A percentile compares a stretch with the other conserved stretches of the same genome.
phyloP scores from a whole-genome alignment of 2,113 vertebrate species.

The Meleagris gallopavo region DNA sequence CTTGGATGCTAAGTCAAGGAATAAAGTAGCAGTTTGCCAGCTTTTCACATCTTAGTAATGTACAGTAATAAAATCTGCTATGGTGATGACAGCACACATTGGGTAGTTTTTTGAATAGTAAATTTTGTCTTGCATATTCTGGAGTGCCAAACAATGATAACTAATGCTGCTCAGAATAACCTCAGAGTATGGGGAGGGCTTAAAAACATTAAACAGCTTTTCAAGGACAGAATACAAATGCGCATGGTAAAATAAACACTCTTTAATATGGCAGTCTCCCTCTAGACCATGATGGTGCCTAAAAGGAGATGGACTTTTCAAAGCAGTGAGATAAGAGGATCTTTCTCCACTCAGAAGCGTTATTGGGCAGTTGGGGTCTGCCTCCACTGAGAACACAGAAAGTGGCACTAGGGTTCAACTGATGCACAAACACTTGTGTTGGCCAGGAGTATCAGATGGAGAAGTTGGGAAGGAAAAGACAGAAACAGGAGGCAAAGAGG shows the following conservation, averaged over 20 bases:
- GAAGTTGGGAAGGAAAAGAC: neutral
- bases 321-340: neutral
- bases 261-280: neutral
- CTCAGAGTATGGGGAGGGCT: neutral
- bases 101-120: neutral
- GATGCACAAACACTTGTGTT: neutral
- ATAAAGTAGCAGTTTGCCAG: neutral
- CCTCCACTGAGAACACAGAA: neutral
- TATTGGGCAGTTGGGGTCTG: rapidly evolving
- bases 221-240: neutral
- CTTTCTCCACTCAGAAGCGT: rapidly evolving
- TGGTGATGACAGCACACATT: neutral
- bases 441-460: neutral
- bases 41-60: neutral
- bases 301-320: neutral
- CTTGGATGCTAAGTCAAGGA: neutral
- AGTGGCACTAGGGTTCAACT: neutral
- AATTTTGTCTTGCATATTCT: neutral
- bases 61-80: neutral
- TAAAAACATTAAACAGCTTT: neutral
- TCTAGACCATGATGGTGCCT: neutral
- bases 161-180: neutral
- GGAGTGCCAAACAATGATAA: neutral
- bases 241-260: rapidly evolving
- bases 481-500: neutral